Percentiles rank a stretch among this genome's conserved stretches.
These are phyloP conservation scores for Palloptera scutellata DNA, from an alignment of 2,888 invertebrate species.

Conservation along the genomic window DNA sequence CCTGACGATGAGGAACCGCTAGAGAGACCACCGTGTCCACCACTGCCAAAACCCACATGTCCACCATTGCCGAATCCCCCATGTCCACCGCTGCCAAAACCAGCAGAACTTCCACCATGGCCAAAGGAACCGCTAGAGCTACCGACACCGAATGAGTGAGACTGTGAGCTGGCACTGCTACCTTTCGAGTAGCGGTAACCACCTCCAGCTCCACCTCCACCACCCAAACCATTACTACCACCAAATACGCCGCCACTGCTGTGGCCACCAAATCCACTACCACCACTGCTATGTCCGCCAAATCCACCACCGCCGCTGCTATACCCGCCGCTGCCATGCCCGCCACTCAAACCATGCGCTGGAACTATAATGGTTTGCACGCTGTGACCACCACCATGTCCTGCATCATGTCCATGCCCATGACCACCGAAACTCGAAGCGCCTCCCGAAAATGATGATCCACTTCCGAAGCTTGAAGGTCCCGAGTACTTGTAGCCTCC, in stretches of 20 bases:
- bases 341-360: slow-evolving; percentile 6
- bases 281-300: neutral
- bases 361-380: slow-evolving; percentile 32
- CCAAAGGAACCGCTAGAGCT: slow-evolving; percentile 30
- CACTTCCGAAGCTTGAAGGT: slow-evolving; percentile 18
- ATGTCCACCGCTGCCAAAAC: slow-evolving; percentile 25
- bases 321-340: neutral
- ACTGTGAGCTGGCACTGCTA: too few species aligned
- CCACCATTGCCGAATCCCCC: slow-evolving; percentile 20
- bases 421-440: slow-evolving; percentile 10
- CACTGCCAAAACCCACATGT: slow-evolving; percentile 19
- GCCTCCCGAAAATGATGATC: slow-evolving; percentile 15
- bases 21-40: slow-evolving; percentile 41
- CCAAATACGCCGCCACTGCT: slow-evolving; percentile 27
- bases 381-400: slow-evolving; percentile 30
- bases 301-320: slow-evolving; percentile 13
- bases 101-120: slow-evolving; percentile 36
- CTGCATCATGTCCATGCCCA: slow-evolving; percentile 31
- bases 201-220: slow-evolving; percentile 33
- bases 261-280: neutral
- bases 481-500: slow-evolving; percentile 19
- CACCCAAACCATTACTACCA: slow-evolving; percentile 29
- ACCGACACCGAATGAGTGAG: slow-evolving; percentile 23
- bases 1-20: slow-evolving; percentile 28
- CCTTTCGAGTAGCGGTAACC: slow-evolving; percentile 23